A percentile compares a stretch with the other conserved stretches of the same genome.
Evolutionary conservation across 2,888 invertebrate genomes (phyloP).

Genomic region (Philereme transversata): DNA sequence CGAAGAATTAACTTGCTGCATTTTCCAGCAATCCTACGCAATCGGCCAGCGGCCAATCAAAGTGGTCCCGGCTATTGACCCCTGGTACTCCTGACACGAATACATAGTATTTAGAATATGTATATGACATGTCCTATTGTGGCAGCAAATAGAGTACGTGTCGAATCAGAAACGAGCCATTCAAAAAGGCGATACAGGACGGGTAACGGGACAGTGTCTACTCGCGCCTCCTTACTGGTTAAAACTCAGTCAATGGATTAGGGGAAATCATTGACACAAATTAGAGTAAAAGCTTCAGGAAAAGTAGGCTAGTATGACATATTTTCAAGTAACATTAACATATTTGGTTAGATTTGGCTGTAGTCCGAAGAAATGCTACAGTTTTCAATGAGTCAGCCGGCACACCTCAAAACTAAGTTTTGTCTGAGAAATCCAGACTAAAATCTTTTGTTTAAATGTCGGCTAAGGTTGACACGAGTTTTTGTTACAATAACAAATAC

Average conservation of each 20-base stretch:
- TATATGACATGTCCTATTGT: slow-evolving; percentile 76
- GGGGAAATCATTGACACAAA: slow-evolving; percentile 40
- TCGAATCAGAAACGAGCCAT: slow-evolving; percentile 74
- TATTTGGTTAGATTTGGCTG: no score
- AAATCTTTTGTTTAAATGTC: slow-evolving; percentile 6
- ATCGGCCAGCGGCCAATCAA: slow-evolving; percentile 27
- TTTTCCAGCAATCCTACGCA: slow-evolving; percentile 27
- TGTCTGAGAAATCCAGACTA: not conserved
- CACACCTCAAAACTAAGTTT: slow-evolving; percentile 1
- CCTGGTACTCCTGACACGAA: slow-evolving; percentile 68
- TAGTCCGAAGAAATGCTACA: no score
- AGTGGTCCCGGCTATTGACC: slow-evolving; percentile 61
- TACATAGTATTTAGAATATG: slow-evolving; percentile 64
- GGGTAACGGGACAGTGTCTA: slow-evolving; percentile 63
- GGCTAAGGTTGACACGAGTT: slow-evolving; percentile 2
- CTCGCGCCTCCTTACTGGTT: slow-evolving; percentile 48
- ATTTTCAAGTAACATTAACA: no score
- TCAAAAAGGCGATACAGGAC: slow-evolving; percentile 79
- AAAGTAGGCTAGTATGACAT: no score
- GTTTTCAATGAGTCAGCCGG: no score
- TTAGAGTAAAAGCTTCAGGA: not conserved
- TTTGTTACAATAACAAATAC: not conserved
- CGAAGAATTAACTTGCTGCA: not conserved
- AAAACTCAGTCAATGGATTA: slow-evolving; percentile 53
- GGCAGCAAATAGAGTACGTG: slow-evolving; percentile 69